phyloP scores from a whole-genome alignment of 2,888 invertebrate species.

The Dasysyrphus tricinctus region DNA sequence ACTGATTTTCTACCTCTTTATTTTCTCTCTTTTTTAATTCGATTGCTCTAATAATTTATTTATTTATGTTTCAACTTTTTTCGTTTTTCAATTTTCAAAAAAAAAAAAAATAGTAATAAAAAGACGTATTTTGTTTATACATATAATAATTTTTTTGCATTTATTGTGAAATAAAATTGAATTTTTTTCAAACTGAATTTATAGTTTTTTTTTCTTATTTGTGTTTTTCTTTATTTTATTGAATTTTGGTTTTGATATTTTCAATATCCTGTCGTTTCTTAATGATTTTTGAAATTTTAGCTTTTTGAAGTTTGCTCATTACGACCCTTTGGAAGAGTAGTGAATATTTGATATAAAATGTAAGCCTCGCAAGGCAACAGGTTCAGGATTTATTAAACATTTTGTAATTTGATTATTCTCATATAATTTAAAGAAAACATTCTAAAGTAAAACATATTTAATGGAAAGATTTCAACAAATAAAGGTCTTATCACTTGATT shows the following conservation, averaged over 20 bases:
- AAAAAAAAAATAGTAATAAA: not conserved
- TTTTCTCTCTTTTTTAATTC: constrained; percentile 16
- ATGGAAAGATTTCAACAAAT: not conserved
- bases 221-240: not conserved
- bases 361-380: not conserved
- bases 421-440: not conserved
- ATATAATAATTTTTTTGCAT: constrained; percentile 50
- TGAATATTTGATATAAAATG: not conserved
- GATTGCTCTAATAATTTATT: constrained; percentile 44
- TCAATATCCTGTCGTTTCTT: not conserved
- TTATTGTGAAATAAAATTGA: constrained; percentile 48
- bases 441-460: not conserved
- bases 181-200: constrained; percentile 15
- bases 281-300: not conserved
- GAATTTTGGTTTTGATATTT: not conserved
- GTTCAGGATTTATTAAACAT: not conserved
- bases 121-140: constrained; percentile 43
- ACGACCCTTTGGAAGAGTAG: not conserved
- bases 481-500: not conserved
- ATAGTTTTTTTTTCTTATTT: not conserved
- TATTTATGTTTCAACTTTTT: constrained; percentile 21
- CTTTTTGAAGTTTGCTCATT: not conserved
- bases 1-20: constrained; percentile 38
- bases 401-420: not conserved
- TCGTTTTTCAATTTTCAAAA: not conserved